phyloP scores from a whole-genome alignment of 2,797 vertebrate genomes.

The Lepidocolaptes lacrymiger region DNA sequence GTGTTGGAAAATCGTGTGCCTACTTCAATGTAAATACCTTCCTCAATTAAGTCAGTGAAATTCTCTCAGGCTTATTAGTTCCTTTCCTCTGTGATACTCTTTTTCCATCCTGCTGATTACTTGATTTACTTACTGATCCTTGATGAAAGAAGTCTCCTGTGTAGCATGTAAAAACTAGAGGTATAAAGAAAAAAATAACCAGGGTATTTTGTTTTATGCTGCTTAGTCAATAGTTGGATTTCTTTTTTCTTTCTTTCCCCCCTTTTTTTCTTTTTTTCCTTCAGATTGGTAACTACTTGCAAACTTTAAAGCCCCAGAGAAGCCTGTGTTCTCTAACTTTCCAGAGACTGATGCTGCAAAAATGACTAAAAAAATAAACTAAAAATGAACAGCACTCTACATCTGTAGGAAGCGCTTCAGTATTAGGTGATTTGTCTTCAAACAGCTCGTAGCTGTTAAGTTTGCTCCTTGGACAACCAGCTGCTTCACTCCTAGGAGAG shows the following conservation, averaged over 20 bases:
- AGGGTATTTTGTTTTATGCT: not conserved
- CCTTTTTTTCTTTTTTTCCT: not conserved
- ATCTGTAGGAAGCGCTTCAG: not conserved
- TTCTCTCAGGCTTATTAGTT: not conserved
- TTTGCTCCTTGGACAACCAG: not conserved
- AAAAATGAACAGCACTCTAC: not conserved
- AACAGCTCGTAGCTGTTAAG: fast-evolving
- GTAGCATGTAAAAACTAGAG: not conserved
- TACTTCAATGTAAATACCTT: not conserved
- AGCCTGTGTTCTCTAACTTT: not conserved
- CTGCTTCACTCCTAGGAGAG: not conserved
- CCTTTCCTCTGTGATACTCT: not conserved
- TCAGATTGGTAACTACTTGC: not conserved
- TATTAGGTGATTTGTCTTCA: not conserved
- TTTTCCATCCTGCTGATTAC: not conserved
- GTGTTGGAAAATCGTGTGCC: not conserved
- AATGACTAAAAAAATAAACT: not conserved
- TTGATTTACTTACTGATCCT: not conserved
- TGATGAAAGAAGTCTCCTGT: not conserved
- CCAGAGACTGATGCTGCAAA: not conserved
- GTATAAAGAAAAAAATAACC: not conserved
- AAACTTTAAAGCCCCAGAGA: not conserved
- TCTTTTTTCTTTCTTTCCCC: not conserved
- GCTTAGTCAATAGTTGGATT: not conserved
- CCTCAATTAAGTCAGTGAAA: not conserved